phyloP scores from a whole-genome alignment of 1,140 invertebrate genomes.

The Heliconius hermathena region DNA sequence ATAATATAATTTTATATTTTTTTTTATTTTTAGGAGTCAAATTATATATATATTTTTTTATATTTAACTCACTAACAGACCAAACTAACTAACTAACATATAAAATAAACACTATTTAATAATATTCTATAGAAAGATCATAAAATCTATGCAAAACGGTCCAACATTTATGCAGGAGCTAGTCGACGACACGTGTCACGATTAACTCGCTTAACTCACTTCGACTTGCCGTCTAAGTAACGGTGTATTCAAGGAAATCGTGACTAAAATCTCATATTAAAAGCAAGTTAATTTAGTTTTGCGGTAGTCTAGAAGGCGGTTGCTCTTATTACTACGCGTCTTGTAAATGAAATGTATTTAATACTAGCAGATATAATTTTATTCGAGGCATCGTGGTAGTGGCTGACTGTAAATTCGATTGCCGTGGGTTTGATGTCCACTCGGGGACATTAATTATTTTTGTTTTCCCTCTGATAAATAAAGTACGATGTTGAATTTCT shows the following conservation, averaged over 20 bases:
- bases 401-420: too few relatives aligned
- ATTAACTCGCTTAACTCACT: constrained; percentile 64
- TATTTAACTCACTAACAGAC: too few relatives aligned
- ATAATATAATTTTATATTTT: not conserved
- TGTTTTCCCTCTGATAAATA: too few relatives aligned
- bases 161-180: constrained; percentile 49
- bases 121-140: constrained; percentile 25
- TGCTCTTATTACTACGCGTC: constrained; percentile 1
- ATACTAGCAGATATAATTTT: not conserved
- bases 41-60: too few relatives aligned
- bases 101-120: not conserved
- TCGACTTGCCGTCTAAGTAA: constrained; percentile 47
- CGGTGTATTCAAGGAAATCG: constrained; percentile 59
- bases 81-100: not conserved
- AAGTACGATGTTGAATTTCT: too few relatives aligned
- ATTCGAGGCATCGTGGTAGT: too few relatives aligned
- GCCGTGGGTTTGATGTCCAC: too few relatives aligned
- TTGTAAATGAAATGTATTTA: not conserved
- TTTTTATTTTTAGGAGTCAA: too few relatives aligned
- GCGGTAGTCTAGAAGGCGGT: constrained; percentile 27
- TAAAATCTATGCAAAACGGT: constrained; percentile 40
- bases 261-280: constrained; percentile 70
- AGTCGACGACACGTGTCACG: constrained; percentile 61
- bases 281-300: constrained; percentile 58
- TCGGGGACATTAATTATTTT: too few relatives aligned